Base-by-base conservation (phyloP, 2,888 invertebrate genomes). In the Ceramica pisi region DNA sequence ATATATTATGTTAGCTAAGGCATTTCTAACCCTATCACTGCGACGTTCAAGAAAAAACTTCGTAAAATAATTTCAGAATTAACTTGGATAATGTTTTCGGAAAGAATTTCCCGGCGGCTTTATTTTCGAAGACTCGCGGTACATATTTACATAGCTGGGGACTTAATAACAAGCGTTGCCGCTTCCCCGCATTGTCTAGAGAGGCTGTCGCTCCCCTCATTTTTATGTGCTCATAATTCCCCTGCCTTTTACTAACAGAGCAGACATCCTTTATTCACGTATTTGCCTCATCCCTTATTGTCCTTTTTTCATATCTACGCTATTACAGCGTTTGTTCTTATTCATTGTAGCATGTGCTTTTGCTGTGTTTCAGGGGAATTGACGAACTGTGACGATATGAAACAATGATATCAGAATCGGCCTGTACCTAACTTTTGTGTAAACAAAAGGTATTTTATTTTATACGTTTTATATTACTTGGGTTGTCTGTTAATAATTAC, bases 231-330 rank as follows among this genome's bases (percentile, higher is more conserved):
- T 87, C 89, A 90, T 90, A 90, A 91, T 91, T 89, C 88, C 89
- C 86, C 86, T 66, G 88, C 88, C 89, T 90, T 90, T 90, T 88
- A 87, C 84, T 86, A 82, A 88, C 85, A 79, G 84, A 87, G 88
- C 87, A 87, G 88, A 80, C 86, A 87, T 88, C 86, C 88, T 90
- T 91, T 90, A 90, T 92, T 87, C 87, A 81, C 86, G 88, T 88
- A 90, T 91, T 91, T 89, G 87, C 86, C 84, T 87, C 89, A 86
- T 88, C 83, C 89, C 88, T 90, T 90, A 91, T 91, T 92, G 90
- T 91, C 88, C 90, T 90, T 92, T 90, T 86, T 91, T 90, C 91
- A 91, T 91, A 91, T 91, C 88, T 89, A 88, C 88, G 88, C 89
- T 90, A 89, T 90, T 88, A 86, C 82, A 75, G 83, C 84, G 88